Conservation (phyloP, 1,140 invertebrate genomes). For the Sinonovacula constricta region DNA sequence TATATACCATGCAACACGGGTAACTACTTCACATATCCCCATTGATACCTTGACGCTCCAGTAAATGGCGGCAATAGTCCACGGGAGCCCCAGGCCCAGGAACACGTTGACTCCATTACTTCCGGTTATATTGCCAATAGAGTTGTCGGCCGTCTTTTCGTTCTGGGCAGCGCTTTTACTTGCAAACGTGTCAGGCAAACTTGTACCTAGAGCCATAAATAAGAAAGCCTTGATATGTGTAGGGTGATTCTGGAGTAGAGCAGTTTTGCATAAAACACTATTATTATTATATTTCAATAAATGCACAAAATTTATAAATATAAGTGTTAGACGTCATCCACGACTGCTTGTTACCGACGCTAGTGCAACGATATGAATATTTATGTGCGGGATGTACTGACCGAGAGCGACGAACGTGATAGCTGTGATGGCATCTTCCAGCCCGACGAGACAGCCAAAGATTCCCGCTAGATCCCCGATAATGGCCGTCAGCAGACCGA, state of each 20-base stretch:
- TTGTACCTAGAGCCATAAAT: constrained; percentile 86
- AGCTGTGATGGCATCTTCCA: constrained; percentile 70
- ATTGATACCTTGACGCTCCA: constrained; percentile 80
- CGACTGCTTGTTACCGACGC: no score
- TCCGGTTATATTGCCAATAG: constrained; percentile 78
- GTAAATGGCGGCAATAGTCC: constrained; percentile 83
- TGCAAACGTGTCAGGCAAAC: constrained; percentile 84
- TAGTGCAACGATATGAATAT: no score
- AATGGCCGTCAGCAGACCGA: constrained; percentile 83
- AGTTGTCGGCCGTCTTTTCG: constrained; percentile 79
- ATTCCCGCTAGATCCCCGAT: constrained; percentile 84
- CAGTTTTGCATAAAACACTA: no score
- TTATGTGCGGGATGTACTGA: constrained; percentile 62
- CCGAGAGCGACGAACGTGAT: constrained; percentile 82
- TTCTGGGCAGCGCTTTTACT: constrained; percentile 78
- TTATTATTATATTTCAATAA: no score
- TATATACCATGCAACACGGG: no score
- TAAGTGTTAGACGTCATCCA: no score
- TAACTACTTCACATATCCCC: no score
- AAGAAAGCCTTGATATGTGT: no score
- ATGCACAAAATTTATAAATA: no score
- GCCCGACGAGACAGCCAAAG: constrained; percentile 78
- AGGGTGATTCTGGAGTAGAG: no score
- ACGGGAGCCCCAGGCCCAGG: constrained; percentile 84
- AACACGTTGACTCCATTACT: constrained; percentile 83